Base-by-base conservation (phyloP, 1,140 invertebrate species). In the Drosophila subobscura region DNA sequence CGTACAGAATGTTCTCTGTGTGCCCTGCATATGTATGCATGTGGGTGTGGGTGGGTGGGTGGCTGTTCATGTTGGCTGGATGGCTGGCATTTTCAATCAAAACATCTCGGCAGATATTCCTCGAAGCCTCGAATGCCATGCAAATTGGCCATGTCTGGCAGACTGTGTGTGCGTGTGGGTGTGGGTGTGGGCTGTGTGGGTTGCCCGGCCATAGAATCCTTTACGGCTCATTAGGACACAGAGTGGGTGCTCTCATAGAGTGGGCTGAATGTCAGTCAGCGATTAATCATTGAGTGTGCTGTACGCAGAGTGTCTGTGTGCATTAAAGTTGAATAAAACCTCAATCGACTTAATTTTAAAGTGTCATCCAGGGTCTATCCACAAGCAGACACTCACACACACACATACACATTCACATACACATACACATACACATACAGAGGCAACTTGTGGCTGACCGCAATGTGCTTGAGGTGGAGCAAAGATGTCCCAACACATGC, bases 271-370 rank as follows among this genome's bases (percentile, higher is more conserved):
- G 61, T 58, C 54, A 72, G 57, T 25, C 22, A 51, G 40, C 51
- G 50, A 72, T 54, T 72, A 63, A 72, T 72, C 57, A 72, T 3
- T 23, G 33, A 42, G 47, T 52, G 23, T 42, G 27, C 51, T 63
- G 20, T 47, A 22, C 29, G 29, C 29, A 46, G 10, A 37, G 49
- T 58, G 59, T 47, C 33, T 37, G 44, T 27, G 44, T 29, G 51
- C 64, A 67, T 56, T 60, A 59, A 63, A 77, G 66, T 45, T 54
- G 41, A 16, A 65, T 22, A 49, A 56, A 59, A 51, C 44, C 54
- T 50, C 67, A 64, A 65, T 60, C 58, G 52, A 68, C 68, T 88
- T 81, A 74, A 85, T 85, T 85, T 85, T 75, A 52, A 67, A 83
- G 60, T 78, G 70, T 55, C 73, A 72, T 7, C 44, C 40, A 42